Conservation (phyloP, 2,113 vertebrate genomes). For the Poecile atricapillus region DNA sequence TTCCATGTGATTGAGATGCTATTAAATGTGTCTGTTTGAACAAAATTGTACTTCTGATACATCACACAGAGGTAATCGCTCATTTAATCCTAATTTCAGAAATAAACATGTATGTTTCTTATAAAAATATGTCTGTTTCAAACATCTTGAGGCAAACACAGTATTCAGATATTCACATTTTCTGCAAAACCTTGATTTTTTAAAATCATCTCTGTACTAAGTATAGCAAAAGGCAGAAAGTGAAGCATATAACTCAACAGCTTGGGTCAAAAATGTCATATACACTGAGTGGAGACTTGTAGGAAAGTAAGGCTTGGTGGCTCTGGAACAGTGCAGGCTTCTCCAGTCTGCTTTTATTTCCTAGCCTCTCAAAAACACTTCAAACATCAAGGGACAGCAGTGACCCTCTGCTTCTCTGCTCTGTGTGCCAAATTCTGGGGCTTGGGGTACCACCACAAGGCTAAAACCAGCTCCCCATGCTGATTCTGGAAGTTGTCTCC, state of each 20-base stretch:
- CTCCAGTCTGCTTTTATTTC: not conserved
- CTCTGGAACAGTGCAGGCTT: not conserved
- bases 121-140: not conserved
- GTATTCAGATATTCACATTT: not conserved
- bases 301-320: not conserved
- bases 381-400: not conserved
- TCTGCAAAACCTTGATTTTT: not conserved
- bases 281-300: no score
- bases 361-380: not conserved
- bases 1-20: not conserved
- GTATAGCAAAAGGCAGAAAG: not conserved
- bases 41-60: not conserved
- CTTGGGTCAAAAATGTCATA: not conserved
- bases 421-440: not conserved
- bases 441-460: not conserved
- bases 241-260: not conserved
- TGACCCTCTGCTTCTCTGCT: not conserved
- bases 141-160: not conserved
- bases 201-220: not conserved
- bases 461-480: rapidly evolving
- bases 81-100: not conserved
- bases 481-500: not conserved
- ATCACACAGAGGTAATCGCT: not conserved
- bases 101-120: not conserved
- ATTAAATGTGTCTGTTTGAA: not conserved